phyloP scores from a whole-genome alignment of 2,113 vertebrate genomes.

The Hiodon alosoides region DNA sequence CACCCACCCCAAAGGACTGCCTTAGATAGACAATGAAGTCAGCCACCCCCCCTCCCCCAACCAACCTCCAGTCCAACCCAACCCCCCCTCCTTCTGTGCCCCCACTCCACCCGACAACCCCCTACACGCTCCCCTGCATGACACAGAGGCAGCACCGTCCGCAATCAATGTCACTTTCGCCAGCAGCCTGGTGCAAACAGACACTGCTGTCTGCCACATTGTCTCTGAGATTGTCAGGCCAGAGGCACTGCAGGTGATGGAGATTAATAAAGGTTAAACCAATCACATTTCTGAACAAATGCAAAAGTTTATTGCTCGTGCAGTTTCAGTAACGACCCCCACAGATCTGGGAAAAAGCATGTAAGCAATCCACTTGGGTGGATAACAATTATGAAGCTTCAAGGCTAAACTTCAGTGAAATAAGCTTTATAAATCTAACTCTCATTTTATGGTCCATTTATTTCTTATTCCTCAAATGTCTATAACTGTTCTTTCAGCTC shows the following conservation, averaged over 20 bases:
- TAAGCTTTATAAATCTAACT: neutral
- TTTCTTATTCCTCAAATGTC: neutral
- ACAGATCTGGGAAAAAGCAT: neutral
- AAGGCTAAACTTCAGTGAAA: no score
- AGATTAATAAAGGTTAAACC: neutral
- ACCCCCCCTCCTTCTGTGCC: neutral
- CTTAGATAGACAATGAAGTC: neutral
- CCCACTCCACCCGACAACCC: neutral
- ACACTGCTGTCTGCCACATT: neutral
- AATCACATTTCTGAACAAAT: neutral
- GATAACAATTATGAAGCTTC: no score
- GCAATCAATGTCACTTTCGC: conserved; percentile 1
- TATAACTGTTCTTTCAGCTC: neutral
- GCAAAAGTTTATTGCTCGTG: neutral
- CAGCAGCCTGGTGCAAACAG: neutral
- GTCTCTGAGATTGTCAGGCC: neutral
- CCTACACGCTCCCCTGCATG: neutral
- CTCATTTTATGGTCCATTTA: neutral
- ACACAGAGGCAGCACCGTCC: neutral
- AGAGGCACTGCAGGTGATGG: neutral
- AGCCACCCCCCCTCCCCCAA: neutral
- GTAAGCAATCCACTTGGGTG: no score
- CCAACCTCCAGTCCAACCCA: neutral
- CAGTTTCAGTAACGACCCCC: neutral
- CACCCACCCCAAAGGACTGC: neutral